A percentile compares a stretch with the other conserved stretches of the same genome.
phyloP scores from a whole-genome alignment of 2,113 vertebrate genomes.

The Galeopterus variegatus region DNA sequence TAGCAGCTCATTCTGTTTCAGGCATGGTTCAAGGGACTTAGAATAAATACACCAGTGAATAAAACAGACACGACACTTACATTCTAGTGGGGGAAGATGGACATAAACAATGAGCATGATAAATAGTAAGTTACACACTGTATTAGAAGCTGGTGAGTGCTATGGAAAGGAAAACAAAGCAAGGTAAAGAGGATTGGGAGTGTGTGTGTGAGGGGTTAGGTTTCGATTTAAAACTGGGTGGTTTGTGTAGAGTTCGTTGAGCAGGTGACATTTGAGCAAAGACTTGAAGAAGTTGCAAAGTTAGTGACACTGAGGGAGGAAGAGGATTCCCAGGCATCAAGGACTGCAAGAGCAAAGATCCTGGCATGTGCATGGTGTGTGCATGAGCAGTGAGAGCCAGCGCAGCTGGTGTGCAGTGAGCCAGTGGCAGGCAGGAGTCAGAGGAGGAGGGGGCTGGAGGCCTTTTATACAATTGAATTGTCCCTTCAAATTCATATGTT shows the following conservation, averaged over 20 bases:
- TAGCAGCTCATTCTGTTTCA: not conserved
- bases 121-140: not conserved
- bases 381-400: not conserved
- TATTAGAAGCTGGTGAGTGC: not conserved
- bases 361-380: fast-evolving
- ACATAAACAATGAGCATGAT: not conserved
- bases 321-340: not conserved
- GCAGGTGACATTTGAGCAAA: not conserved
- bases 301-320: not conserved
- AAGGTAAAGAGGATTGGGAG: not conserved
- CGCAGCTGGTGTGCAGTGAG: not conserved
- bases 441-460: not conserved
- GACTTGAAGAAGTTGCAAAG: not conserved
- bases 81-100: not conserved
- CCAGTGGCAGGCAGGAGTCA: too few relatives aligned
- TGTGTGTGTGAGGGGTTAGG: not conserved
- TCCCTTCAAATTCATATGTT: not conserved
- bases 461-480: not conserved
- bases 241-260: not conserved
- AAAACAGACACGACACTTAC: not conserved
- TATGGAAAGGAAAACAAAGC: not conserved
- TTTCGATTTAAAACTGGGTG: not conserved
- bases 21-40: not conserved
- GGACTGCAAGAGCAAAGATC: not conserved
- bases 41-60: not conserved